A percentile compares a stretch with the other conserved stretches of the same genome.
phyloP scores from a whole-genome alignment of 2,888 invertebrate species.

The Tipula vernalis region DNA sequence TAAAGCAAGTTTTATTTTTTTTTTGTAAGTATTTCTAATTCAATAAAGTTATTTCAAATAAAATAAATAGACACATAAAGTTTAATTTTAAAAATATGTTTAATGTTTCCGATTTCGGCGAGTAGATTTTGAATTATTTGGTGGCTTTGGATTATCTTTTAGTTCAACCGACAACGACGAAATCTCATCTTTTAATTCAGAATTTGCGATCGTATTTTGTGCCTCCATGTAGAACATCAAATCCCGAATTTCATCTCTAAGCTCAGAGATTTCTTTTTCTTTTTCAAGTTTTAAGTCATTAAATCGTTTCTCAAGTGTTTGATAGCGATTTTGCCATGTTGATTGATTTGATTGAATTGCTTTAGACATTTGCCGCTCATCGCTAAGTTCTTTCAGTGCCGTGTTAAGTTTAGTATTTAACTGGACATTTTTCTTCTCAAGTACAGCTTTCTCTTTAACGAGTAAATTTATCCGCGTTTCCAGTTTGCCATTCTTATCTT shows the following conservation, averaged over 20 bases:
- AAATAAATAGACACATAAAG: neutral
- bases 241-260: conserved; percentile 89
- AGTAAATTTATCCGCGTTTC: conserved; percentile 41
- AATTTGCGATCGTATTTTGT: conserved; percentile 39
- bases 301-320: conserved; percentile 40
- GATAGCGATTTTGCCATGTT: conserved; percentile 53
- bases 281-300: conserved; percentile 45
- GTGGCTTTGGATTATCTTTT: conserved; percentile 22
- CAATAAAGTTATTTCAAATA: neutral
- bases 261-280: conserved; percentile 58
- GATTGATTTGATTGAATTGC: conserved; percentile 63
- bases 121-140: neutral
- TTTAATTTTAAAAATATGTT: neutral
- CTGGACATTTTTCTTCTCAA: conserved; percentile 58
- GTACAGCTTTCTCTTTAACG: conserved; percentile 49
- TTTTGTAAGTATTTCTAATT: neutral
- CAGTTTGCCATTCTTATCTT: conserved; percentile 37
- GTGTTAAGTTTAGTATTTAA: conserved; percentile 50
- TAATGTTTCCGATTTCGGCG: neutral
- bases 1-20: neutral
- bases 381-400: conserved; percentile 57
- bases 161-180: conserved; percentile 29
- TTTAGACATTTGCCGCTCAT: conserved; percentile 75
- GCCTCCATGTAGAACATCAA: conserved; percentile 96
- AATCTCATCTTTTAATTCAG: conserved; percentile 30